Evolutionary conservation across 2,797 vertebrate species (phyloP), one percentile per base, ranked within the genome.

Genomic region (Leptoclinus maculatus): DNA sequence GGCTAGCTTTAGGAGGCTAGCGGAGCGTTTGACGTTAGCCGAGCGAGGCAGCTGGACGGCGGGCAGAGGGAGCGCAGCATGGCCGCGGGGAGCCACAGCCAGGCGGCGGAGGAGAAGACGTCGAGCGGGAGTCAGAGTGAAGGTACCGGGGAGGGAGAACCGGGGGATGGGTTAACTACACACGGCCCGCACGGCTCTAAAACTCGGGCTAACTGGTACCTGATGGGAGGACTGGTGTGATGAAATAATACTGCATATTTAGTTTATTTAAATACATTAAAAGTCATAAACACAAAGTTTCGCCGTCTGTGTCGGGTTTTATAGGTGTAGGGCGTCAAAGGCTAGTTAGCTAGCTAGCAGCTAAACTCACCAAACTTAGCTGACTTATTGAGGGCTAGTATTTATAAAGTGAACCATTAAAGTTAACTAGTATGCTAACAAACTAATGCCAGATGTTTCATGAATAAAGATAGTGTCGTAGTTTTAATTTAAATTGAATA

Each of bases 121-220:
- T 80, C 62, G 41, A 81, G 49, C 64, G 91, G 83, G 34, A 64
- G 80, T 56, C 93, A 95, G 74, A 88, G 41, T 38, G 94, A 95
- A 58, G 93, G 94, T 95, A 78, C 17, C 14, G 16, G 54, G 14
- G 2, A 2, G 32, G 32, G 27, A 0, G 25, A 5, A 47, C 34
- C n/a, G 72, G 32, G 32, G 32, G 32, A 34, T 34, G 32, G 32
- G 6, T 34, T 34, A 7, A 34, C 32, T 34, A 34, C 32, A 34
- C 32, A 34, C 32, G 32, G 66, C 58, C 64, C 54, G 12, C 13
- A 1, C 2, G 60, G 45, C 45, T 65, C 38, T 13, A 47, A 66
- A 34, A 6, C 41, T 17, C 23, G 56, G 34, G n/a, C 19, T 7
- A 10, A 12, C 51, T 53, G 51, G 51, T 12, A 5, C 10, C 2